These are phyloP conservation scores for Drosophila setosimentum DNA, from an alignment of 2,888 invertebrate genomes.

Conservation along the genomic window DNA sequence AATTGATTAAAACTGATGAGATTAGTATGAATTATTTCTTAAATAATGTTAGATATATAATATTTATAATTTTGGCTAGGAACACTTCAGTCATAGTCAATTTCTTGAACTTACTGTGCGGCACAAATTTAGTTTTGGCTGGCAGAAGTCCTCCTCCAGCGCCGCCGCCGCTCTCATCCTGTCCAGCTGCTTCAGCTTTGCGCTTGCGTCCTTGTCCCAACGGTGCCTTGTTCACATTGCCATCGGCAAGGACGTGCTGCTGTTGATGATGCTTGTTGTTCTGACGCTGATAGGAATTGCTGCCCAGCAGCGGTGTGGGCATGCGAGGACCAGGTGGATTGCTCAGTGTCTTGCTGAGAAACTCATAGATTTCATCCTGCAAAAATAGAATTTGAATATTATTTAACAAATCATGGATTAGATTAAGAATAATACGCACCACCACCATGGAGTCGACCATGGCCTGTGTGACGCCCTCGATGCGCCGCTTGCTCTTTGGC, in stretches of 20 bases:
- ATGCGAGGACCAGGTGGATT: slow-evolving; percentile 86
- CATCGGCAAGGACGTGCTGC: slow-evolving; percentile 46
- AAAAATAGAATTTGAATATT: not conserved
- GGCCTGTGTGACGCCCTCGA: slow-evolving; percentile 91
- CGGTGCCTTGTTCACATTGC: slow-evolving; percentile 47
- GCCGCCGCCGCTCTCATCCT: slow-evolving; percentile 84
- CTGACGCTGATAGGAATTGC: slow-evolving; percentile 51
- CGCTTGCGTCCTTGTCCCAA: slow-evolving; percentile 85
- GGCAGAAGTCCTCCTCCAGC: slow-evolving; percentile 19
- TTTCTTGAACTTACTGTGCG: slow-evolving; percentile 62
- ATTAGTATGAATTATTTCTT: not conserved
- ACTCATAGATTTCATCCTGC: slow-evolving; percentile 89
- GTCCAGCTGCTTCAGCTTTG: slow-evolving; percentile 85
- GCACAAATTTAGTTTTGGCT: slow-evolving; percentile 74
- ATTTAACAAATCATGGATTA: not conserved
- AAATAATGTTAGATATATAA: not conserved
- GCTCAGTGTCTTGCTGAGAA: slow-evolving; percentile 87
- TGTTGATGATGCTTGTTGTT: slow-evolving; percentile 35
- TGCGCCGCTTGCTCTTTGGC: slow-evolving; percentile 89
- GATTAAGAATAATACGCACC: slow-evolving; percentile 82
- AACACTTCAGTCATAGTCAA: not conserved
- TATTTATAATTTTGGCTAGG: not conserved
- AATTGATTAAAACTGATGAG: not conserved
- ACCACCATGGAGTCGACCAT: slow-evolving; percentile 92
- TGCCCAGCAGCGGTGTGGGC: slow-evolving; percentile 72